Evolutionary conservation across 2,797 vertebrate genomes (phyloP), one percentile per base, ranked within the genome.

Genomic region (Ctenopoma kingsleyae): DNA sequence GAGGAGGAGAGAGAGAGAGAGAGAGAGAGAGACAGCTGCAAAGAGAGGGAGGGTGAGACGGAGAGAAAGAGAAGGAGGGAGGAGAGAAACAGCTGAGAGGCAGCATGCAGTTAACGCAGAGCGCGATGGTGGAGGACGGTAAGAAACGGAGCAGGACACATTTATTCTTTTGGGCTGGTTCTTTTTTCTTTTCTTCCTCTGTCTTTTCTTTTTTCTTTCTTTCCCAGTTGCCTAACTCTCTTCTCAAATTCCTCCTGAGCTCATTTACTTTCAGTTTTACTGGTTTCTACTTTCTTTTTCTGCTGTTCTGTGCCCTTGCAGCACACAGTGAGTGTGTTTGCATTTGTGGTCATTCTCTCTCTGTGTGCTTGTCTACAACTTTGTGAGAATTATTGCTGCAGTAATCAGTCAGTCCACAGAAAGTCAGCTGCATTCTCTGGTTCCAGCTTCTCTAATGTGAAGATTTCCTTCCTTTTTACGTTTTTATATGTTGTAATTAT

Each of bases 11-110:
- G 27, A 4, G 73, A 35, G 52, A 48, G 76, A 54, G 51, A 59
- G 62, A n/a, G 47, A 25, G 58, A 65, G 53, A 41, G 75, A 62
- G 51, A 64, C 25, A 1, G 40, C 0, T 73, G 13, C 74, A 44
- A 69, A 6, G 74, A 36, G 52, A 49, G 76, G 57, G 51, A 59
- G 62, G 20, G 47, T 27, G 47, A 30, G 58, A 65, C 63, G 52
- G 69, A 16, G 63, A 80, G 68, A 63, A 49, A 76, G 30, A 51
- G 63, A 61, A 59, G 32, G 48, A 69, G 66, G 70, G 70, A 78
- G 79, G 80, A 72, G 74, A 81, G 70, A 76, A 90, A 75, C 89
- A 90, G 91, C 90, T 89, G 89, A 92, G 82, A 79, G 84, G 82
- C 81, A 85, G 86, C 76, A 93, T 90, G 86, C 78, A 40, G 84